Conservation (phyloP, 2,797 vertebrate genomes). For the Podargus strigoides region DNA sequence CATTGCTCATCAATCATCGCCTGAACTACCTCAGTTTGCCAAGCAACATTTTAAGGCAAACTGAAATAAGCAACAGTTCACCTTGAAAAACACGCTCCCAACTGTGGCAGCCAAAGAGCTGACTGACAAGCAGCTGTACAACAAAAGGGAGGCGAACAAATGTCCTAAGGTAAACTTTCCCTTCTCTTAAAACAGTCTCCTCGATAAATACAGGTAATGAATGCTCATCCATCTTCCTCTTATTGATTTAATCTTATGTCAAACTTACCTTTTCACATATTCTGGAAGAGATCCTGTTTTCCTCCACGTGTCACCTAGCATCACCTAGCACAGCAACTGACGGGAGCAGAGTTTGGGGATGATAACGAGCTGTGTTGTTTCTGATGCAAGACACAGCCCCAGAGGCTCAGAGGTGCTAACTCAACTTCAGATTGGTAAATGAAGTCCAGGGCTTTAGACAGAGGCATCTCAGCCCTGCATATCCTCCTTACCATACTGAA, state of each 20-base stretch:
- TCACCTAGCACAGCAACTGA: background rate
- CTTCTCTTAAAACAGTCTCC: background rate
- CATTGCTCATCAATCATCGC: slow-evolving; percentile 56
- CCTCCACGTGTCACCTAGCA: background rate
- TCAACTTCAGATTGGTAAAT: slow-evolving; percentile 26
- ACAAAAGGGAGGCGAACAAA: background rate
- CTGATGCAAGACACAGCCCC: slow-evolving; percentile 26
- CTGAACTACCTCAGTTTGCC: slow-evolving; percentile 3
- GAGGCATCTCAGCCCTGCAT: background rate
- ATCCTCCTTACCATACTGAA: background rate
- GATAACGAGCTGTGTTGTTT: background rate
- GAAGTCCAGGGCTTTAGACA: slow-evolving; percentile 8
- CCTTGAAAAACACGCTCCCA: slow-evolving; percentile 30
- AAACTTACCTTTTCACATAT: slow-evolving; percentile 27
- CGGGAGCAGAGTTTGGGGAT: background rate
- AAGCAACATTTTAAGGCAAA: slow-evolving; percentile 47
- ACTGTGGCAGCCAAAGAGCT: background rate
- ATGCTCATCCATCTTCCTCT: slow-evolving; percentile 45
- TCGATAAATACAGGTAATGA: background rate
- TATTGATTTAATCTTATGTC: slow-evolving; percentile 46
- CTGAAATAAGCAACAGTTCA: slow-evolving; percentile 49
- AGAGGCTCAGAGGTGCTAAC: background rate
- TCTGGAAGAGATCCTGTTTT: background rate
- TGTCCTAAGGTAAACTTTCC: slow-evolving; percentile 45
- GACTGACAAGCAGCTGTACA: slow-evolving; percentile 13